Conservation (phyloP, 2,113 vertebrate genomes). For the Podocnemis expansa region DNA sequence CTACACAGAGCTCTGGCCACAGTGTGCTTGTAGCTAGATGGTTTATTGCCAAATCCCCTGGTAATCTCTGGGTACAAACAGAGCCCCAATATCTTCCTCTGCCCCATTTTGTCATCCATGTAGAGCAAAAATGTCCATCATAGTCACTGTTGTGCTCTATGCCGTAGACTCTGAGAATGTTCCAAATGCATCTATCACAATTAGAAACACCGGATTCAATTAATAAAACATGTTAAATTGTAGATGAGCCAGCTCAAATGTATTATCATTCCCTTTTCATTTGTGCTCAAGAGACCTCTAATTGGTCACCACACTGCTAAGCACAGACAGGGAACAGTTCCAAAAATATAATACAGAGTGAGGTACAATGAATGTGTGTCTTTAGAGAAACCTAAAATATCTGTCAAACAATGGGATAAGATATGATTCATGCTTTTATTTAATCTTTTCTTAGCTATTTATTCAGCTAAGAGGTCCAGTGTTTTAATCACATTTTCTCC, state of each 20-base stretch:
- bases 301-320: not conserved
- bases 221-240: constrained; percentile 15
- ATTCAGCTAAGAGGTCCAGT: not conserved
- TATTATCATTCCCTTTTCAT: not conserved
- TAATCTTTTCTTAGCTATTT: not conserved
- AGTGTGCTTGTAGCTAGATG: not conserved
- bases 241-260: not conserved
- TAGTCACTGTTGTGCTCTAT: not conserved
- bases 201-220: not conserved
- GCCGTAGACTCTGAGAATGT: not conserved
- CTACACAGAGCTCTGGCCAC: not conserved
- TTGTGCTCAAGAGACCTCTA: not conserved
- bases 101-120: not conserved
- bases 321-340: not conserved
- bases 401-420: not conserved
- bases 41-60: not conserved
- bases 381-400: not conserved
- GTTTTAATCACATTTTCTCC: not conserved
- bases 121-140: constrained; percentile 10
- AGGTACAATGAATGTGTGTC: not conserved
- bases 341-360: not conserved
- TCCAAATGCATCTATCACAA: not conserved
- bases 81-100: not conserved
- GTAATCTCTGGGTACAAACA: constrained; percentile 5
- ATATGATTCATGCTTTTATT: not conserved